Conservation (phyloP, 2,888 invertebrate species). For the Operophtera brumata region DNA sequence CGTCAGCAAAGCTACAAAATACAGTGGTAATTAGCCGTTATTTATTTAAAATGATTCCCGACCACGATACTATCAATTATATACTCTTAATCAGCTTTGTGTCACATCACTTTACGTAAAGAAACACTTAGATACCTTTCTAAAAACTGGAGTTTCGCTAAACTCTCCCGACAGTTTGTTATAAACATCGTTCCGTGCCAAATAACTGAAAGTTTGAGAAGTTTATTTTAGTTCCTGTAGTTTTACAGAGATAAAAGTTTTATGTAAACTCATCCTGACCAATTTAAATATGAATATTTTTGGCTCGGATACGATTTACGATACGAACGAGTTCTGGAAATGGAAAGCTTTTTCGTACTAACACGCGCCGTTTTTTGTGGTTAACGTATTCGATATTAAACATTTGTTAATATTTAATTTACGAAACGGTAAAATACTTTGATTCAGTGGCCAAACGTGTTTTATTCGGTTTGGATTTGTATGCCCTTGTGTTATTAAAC, state of each 20-base stretch:
- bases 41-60: too few relatives aligned
- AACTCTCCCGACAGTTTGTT: slow-evolving; percentile 8
- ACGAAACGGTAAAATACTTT: not conserved
- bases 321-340: slow-evolving; percentile 3
- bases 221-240: slow-evolving; percentile 16
- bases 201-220: slow-evolving; percentile 16
- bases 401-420: not conserved
- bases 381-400: not conserved
- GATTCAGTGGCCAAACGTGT: not conserved
- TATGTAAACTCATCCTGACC: slow-evolving; percentile 5
- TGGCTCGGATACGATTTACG: slow-evolving; percentile 2
- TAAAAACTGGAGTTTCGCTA: slow-evolving; percentile 2
- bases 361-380: not conserved
- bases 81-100: not conserved
- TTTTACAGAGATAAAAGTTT: slow-evolving; percentile 12
- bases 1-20: too few relatives aligned
- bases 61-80: not conserved
- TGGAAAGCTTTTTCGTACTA: not conserved
- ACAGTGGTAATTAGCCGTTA: too few relatives aligned
- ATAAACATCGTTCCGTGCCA: slow-evolving; percentile 15
- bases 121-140: slow-evolving; percentile 7
- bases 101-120: not conserved
- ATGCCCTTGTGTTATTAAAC: not conserved
- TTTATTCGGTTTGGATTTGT: not conserved
- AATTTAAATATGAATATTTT: slow-evolving; percentile 13